Base-by-base conservation (phyloP, 2,888 invertebrate species). In the Andrena bucephala region DNA sequence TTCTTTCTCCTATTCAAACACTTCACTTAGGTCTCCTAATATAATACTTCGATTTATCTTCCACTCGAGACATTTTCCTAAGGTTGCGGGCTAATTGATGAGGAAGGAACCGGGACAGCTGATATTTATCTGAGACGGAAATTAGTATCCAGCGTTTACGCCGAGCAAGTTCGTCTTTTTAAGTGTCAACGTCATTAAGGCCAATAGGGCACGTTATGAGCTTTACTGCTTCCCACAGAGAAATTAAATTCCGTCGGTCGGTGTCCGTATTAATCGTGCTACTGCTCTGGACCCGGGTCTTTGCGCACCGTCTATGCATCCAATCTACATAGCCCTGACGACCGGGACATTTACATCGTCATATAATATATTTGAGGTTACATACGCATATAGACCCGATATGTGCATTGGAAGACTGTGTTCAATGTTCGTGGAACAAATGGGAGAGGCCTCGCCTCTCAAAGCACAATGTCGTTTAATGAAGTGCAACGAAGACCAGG, bases 241-340 rank as follows among this genome's bases (percentile, higher is more conserved):
- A 69, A 62, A 75, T 75, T 7, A 16, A 60, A 70, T 62, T 70
- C 24, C 33, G 24, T 10, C n/a, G 50, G 31, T 10, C 48, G 50
- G n/a, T 75, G 31, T 69, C 69, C 50, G 57, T 10, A 36, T 50
- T 62, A 52, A 70, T 62, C 29, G n/a, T 13, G 8, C 27, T 29
- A 29, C 16, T 27, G 24, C 42, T n/a, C 10, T 7, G 16, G 5
- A 36, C 10, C 7, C 7, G 7, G 7, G 50, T 2, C 20, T 66
- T 50, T 36, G n/a, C 27, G 13, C 20, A 6, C 29, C 27, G 33
- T 13, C 27, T 52, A 16, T 54, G n/a, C 33, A 16, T 60, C 31
- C 29, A 24, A 50, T 72, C 20, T 72, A 24, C 16, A 27, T 36
- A 48, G 20, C 24, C 3, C 6, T 24, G 59, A 57, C 36, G 62